Conservation (phyloP, 2,113 vertebrate genomes). For the Noturus placidus region DNA sequence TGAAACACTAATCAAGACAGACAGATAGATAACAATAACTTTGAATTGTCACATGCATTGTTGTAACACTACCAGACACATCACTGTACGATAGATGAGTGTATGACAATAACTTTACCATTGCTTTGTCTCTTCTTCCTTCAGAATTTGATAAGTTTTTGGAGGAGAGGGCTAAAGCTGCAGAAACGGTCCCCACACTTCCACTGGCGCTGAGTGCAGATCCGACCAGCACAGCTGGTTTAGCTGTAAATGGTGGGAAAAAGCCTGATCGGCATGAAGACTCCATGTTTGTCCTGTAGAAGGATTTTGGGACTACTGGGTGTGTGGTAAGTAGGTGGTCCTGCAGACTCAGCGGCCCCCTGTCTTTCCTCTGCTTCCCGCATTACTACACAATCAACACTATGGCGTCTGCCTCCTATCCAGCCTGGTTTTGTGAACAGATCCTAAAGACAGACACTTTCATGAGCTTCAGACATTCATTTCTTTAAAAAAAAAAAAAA, state of each 20-base stretch:
- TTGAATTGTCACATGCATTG: background rate
- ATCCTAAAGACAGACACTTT: slow-evolving; percentile 31
- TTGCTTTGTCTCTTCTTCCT: background rate
- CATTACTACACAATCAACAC: slow-evolving; percentile 46
- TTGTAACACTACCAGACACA: background rate
- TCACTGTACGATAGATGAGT: background rate
- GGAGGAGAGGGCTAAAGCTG: slow-evolving; percentile 95
- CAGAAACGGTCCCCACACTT: slow-evolving; percentile 84
- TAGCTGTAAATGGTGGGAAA: slow-evolving; percentile 71
- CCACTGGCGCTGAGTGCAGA: slow-evolving; percentile 81
- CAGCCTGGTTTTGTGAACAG: slow-evolving; percentile 26
- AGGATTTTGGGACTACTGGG: slow-evolving; percentile 20
- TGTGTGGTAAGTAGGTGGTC: slow-evolving; percentile 20
- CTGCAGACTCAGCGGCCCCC: slow-evolving; percentile 23
- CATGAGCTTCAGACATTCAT: slow-evolving; percentile 34
- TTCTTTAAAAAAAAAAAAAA: background rate
- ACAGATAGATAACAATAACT: background rate
- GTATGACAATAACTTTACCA: background rate
- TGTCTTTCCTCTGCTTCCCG: slow-evolving; percentile 38
- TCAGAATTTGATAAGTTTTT: slow-evolving; percentile 97
- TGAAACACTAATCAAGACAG: background rate
- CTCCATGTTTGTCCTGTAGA: slow-evolving; percentile 87
- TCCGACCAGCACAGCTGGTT: slow-evolving; percentile 68
- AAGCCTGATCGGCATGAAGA: slow-evolving; percentile 85
- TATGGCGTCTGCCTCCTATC: slow-evolving; percentile 31